These are phyloP conservation scores for Sebastes schlegelii DNA, from an alignment of 2,113 vertebrate species.

Conservation along the genomic window DNA sequence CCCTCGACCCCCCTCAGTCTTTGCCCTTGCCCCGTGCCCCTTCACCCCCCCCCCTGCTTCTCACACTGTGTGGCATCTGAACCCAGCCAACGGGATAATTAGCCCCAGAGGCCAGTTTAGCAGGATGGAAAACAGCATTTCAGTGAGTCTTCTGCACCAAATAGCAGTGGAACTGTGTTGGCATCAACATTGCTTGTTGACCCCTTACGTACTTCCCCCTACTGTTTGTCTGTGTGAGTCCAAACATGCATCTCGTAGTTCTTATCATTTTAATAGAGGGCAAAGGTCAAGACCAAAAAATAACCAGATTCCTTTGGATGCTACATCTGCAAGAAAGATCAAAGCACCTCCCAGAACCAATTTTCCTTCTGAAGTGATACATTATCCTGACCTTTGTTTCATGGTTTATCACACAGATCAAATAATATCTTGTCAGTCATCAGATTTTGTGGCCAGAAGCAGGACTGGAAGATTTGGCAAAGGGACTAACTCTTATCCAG, in stretches of 20 bases:
- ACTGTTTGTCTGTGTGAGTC: conserved; percentile 7
- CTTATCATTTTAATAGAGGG: background rate
- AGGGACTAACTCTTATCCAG: too few relatives aligned
- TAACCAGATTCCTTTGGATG: conserved; percentile 1
- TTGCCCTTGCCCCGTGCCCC: conserved; percentile 64
- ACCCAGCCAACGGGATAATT: conserved; percentile 80
- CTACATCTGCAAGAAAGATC: background rate
- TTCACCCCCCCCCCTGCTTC: conserved; percentile 26
- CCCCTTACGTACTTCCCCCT: conserved; percentile 37
- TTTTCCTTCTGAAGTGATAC: background rate
- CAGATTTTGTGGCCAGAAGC: background rate
- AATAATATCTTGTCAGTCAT: background rate
- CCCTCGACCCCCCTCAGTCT: conserved; percentile 41
- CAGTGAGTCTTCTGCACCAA: conserved; percentile 77
- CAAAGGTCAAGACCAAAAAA: conserved; percentile 4
- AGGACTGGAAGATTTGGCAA: background rate
- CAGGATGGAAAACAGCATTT: conserved; percentile 64
- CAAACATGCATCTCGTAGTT: background rate
- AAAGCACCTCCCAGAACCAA: background rate
- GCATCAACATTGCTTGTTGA: conserved; percentile 61
- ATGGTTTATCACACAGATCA: background rate
- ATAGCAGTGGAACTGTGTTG: conserved; percentile 65
- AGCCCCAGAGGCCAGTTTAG: conserved; percentile 75
- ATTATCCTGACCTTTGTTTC: background rate
- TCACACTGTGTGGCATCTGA: conserved; percentile 78